Evolutionary conservation across 2,113 vertebrate genomes (phyloP).

Genomic region (human (Homo sapiens)): GRCh38 chr7:121332501-121333000

Average conservation of each 20-base stretch:
- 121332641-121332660: neutral
- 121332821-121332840: neutral
- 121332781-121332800: neutral
- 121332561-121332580: neutral
- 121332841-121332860: neutral
- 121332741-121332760: neutral
- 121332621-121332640: neutral
- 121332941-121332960: slow-evolving; percentile 10
- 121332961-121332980: neutral
- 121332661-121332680: neutral
- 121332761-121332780: neutral
- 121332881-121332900: slow-evolving; percentile 3
- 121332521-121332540: neutral
- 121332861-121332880: slow-evolving; percentile 27
- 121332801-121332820: neutral
- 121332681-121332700: neutral
- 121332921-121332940: slow-evolving; percentile 18
- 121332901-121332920: slow-evolving; percentile 4
- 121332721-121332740: neutral
- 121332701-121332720: slow-evolving; percentile 30
- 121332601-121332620: neutral
- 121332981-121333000: slow-evolving; percentile 25
- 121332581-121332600: neutral
- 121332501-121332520: neutral
- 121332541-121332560: neutral